These are phyloP conservation scores for Heliconius hortense DNA, from an alignment of 2,888 invertebrate genomes.

Conservation along the genomic window DNA sequence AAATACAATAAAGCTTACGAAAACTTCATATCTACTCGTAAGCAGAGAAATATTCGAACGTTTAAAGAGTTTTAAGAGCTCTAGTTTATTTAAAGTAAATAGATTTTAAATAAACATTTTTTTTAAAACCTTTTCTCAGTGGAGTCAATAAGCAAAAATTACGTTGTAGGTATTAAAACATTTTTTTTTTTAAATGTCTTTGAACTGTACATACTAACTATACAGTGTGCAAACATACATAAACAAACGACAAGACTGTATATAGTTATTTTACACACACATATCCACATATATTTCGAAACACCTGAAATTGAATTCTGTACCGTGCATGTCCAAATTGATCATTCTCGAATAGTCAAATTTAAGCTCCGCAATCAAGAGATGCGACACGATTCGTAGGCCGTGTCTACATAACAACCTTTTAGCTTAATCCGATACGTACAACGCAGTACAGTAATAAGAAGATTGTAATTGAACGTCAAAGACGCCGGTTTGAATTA, in stretches of 20 bases:
- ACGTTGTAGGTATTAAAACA: background rate
- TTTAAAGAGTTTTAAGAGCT: background rate
- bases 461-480: constrained; percentile 73
- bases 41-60: background rate
- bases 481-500: constrained; percentile 59
- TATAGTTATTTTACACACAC: background rate
- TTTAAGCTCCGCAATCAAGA: constrained; percentile 50
- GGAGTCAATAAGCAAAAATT: too few species aligned
- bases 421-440: constrained; percentile 71
- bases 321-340: constrained; percentile 18
- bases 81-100: too few species aligned
- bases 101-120: too few species aligned
- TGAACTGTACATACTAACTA: background rate
- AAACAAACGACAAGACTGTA: background rate
- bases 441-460: constrained; percentile 60
- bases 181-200: background rate
- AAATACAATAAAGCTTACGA: background rate
- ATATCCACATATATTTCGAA: constrained; percentile 8
- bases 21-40: background rate
- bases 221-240: background rate
- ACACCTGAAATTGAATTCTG: constrained; percentile 26
- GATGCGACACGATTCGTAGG: constrained; percentile 58
- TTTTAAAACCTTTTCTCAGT: too few species aligned
- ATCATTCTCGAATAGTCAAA: constrained; percentile 35
- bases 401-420: constrained; percentile 72